Conservation (phyloP, 2,797 vertebrate genomes). For the Eospalax fontanierii region DNA sequence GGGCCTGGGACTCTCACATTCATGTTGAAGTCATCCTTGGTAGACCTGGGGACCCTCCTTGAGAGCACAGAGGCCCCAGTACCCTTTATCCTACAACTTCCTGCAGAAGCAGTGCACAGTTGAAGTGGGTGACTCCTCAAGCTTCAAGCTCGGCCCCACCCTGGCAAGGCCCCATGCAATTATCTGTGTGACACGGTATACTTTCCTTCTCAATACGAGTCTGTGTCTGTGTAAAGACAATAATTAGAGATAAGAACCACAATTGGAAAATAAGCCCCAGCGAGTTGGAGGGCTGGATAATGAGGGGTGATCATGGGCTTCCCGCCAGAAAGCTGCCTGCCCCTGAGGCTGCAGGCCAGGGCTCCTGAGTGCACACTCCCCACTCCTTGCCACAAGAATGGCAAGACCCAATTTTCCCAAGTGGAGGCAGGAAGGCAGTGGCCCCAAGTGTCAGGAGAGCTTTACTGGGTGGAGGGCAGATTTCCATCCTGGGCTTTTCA, state of each 20-base stretch:
- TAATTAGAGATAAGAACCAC: constrained; percentile 87
- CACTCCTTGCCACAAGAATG: not conserved
- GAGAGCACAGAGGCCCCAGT: not conserved
- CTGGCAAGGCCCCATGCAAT: constrained; percentile 14
- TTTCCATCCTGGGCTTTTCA: not conserved
- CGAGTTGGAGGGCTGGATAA: constrained; percentile 73
- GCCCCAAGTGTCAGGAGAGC: not conserved
- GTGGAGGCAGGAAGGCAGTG: not conserved
- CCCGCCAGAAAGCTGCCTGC: constrained; percentile 47
- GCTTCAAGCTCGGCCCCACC: not conserved
- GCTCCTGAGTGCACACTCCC: not conserved
- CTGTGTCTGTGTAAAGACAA: constrained; percentile 80
- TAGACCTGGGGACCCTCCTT: not conserved
- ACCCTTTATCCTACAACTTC: not conserved
- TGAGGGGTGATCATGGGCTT: constrained; percentile 78
- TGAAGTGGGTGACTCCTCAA: not conserved
- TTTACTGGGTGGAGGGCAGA: not conserved
- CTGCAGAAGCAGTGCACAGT: not conserved
- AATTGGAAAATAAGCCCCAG: constrained; percentile 86
- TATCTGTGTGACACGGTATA: constrained; percentile 49
- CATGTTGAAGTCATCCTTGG: not conserved
- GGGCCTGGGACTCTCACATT: not conserved
- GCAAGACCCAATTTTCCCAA: not conserved
- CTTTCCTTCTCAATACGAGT: constrained; percentile 62
- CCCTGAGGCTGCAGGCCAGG: not conserved